Evolutionary conservation across 2,797 vertebrate genomes (phyloP).

Genomic region (Columba guinea): DNA sequence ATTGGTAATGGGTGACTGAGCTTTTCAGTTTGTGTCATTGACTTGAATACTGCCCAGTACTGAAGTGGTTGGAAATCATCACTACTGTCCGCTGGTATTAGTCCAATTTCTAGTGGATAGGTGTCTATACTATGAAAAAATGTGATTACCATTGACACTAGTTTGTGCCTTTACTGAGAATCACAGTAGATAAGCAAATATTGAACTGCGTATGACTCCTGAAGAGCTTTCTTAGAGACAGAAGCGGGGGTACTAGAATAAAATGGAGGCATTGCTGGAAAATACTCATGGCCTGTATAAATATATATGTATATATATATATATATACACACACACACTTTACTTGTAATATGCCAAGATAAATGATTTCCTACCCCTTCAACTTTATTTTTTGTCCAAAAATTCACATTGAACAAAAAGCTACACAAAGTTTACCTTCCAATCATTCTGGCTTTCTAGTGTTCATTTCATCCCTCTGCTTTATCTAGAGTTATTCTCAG

Average conservation of each 20-base stretch:
- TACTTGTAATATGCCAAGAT: not conserved
- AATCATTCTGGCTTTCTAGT: not conserved
- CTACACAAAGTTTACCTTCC: not conserved
- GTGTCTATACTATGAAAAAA: not conserved
- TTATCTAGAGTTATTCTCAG: not conserved
- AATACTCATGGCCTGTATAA: not conserved
- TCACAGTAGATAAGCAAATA: not conserved
- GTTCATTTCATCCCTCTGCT: not conserved
- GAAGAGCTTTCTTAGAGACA: not conserved
- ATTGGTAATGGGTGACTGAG: not conserved
- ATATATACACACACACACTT: not conserved
- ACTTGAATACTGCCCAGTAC: not conserved
- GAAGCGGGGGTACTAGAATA: not conserved
- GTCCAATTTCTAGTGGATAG: not conserved
- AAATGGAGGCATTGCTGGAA: not conserved
- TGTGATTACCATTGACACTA: not conserved
- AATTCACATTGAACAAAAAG: not conserved
- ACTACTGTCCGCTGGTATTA: not conserved
- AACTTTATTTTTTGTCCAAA: not conserved
- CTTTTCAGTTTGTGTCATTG: not conserved
- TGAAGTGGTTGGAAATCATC: not conserved
- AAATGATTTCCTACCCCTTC: not conserved
- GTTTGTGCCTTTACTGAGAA: not conserved
- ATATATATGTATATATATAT: fast-evolving
- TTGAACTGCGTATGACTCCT: not conserved